phyloP scores from a whole-genome alignment of 2,113 vertebrate species.

The Bufo gargarizans region DNA sequence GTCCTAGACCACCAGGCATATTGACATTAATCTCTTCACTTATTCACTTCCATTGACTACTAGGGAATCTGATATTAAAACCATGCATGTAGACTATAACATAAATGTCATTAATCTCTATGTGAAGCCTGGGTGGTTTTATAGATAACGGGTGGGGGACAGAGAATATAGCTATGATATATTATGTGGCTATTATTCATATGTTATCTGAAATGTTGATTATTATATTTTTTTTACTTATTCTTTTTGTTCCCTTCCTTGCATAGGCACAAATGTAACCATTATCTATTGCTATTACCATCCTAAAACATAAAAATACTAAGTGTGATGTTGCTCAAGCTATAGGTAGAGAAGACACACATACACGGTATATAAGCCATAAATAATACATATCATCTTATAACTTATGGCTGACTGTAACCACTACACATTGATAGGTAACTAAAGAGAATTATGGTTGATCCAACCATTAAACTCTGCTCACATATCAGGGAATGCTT shows the following conservation, averaged over 20 bases:
- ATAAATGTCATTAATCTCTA: neutral
- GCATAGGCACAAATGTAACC: too few species aligned
- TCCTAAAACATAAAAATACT: too few species aligned
- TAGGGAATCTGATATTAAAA: too few species aligned
- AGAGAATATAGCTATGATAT: neutral
- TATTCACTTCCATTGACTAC: too few species aligned
- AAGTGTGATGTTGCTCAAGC: neutral
- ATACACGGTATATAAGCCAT: neutral
- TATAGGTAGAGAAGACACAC: neutral
- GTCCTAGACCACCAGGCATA: too few species aligned
- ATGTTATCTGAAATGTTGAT: neutral
- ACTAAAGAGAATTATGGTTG: neutral
- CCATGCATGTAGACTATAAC: neutral
- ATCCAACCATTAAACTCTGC: neutral
- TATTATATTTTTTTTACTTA: neutral
- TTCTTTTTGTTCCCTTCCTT: neutral
- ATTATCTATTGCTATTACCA: too few species aligned
- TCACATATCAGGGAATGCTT: conserved; percentile 38
- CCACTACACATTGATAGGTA: neutral
- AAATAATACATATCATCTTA: neutral
- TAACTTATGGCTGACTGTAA: neutral
- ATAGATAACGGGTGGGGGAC: neutral
- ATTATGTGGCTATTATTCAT: neutral
- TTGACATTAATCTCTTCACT: too few species aligned
- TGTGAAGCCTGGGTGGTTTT: neutral